Evolutionary conservation across 2,888 invertebrate species (phyloP).

Genomic region (Agriopis marginaria): DNA sequence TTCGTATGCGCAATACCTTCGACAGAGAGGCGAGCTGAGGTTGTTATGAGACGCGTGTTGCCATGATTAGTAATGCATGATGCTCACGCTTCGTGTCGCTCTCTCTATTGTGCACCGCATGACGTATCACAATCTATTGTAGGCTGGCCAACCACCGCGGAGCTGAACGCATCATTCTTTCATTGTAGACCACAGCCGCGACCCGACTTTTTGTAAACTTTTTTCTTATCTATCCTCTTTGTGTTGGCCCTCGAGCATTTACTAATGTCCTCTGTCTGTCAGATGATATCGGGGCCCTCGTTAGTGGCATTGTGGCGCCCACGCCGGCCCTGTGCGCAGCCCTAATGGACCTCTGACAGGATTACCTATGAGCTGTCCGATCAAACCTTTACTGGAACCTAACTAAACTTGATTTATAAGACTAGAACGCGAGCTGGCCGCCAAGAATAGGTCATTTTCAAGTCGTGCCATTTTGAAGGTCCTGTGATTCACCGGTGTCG

Average conservation of each 20-base stretch:
- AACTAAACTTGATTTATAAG: constrained; percentile 59
- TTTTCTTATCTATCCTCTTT: constrained; percentile 67
- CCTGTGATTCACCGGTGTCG: constrained; percentile 62
- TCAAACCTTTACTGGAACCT: constrained; percentile 62
- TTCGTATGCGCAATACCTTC: constrained; percentile 35
- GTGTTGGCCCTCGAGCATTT: constrained; percentile 67
- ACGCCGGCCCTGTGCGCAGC: constrained; percentile 61
- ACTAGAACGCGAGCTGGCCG: constrained; percentile 36
- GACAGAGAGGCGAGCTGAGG: constrained; percentile 41
- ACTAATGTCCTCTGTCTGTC: constrained; percentile 77
- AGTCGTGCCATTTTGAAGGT: constrained; percentile 47
- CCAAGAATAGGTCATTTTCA: constrained; percentile 34
- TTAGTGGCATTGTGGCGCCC: constrained; percentile 81
- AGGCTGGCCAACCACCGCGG: constrained; percentile 56
- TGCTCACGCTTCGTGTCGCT: constrained; percentile 73
- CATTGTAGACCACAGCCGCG: constrained; percentile 58
- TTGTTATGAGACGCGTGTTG: constrained; percentile 63
- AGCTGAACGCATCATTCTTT: constrained; percentile 69
- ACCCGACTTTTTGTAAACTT: constrained; percentile 67
- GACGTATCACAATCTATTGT: constrained; percentile 80
- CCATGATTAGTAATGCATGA: constrained; percentile 76
- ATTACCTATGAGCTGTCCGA: constrained; percentile 68
- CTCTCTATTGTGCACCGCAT: constrained; percentile 78
- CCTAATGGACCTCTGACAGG: constrained; percentile 72
- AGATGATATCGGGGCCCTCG: constrained; percentile 77